Evolutionary conservation across 30 jellyfish, hydroid and myxozoan genomes (phyloP), one percentile per base, ranked within the genome.

Genomic region (Turritopsis rubra): DNA sequence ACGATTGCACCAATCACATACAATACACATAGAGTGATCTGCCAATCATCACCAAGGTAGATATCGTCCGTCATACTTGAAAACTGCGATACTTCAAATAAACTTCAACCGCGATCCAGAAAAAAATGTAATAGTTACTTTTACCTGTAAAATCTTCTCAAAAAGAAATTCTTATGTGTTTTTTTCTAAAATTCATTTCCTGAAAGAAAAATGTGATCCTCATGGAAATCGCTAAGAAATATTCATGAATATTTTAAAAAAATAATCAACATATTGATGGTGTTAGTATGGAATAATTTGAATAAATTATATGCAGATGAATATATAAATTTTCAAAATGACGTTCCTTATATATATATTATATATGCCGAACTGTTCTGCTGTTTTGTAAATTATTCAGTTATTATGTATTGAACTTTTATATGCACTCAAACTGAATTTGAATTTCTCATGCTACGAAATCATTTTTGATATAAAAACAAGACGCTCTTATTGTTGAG

Each of bases 11-110:
- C 91, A 22, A 92, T 52, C 29, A 92, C 83, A 53, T 84, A 92
- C 29, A 92, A 83, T 29, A 92, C 77, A 23, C 96, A 88, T 17
- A 92, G 75, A 21, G 98, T 92, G 66, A 92, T 94, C 80, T 92
- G 96, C 71, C 85, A 78, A 75, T 92, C 98, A 29, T 92, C 96
- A 21, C 98, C 98, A 24, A 92, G 82, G 54, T 84, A 84, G 71
- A 91, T 87, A 66, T 91, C 96, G 26, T 85, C 53, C 88, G 92
- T 81, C 87, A 80, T 80, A 21, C 66, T 80, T 54, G 29, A 75
- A 1, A 60, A 23, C 73, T 60, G 19, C 22, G 21, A 60, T 18
- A 60, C 21, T 60, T 60, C 21, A 60, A 60, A 23, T 60, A 41
- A 41, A 41, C 13, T 41, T 41, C 60, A 41, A 13, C 60, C 5